Evolutionary conservation across 2,797 vertebrate species (phyloP), one percentile per base, ranked within the genome.

Genomic region (Macropodus opercularis): DNA sequence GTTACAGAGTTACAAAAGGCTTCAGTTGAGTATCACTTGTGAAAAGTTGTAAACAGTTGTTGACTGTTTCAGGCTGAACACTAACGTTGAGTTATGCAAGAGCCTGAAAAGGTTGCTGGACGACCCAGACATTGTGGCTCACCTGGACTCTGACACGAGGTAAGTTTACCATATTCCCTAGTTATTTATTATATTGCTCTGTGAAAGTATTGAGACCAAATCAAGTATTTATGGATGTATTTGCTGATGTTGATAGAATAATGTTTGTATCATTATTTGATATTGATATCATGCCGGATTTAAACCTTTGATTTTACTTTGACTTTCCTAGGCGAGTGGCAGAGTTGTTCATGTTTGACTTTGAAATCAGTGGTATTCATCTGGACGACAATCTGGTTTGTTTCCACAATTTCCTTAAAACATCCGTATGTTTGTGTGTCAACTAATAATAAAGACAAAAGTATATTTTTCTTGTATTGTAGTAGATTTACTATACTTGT

Each of bases 341-440:
- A 6, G 97, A 99, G 83, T 90, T 99, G 70, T 98, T 99, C 86
- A 93, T 99, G 95, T 98, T 98, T 69, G 98, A 99, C 92, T 99
- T 99, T 91, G 97, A 99, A 85, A 99, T 99, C 84, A 99, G 98
- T 85, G 98, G 98, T 80, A 99, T 99, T 86, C 97, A 98, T 88
- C 90, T 99, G 82, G 93, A 96, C 88, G 90, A 95, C 77, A 94
- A 96, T 85, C 94, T 95, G 94, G 97, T 49, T 6, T 0, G 15
- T 26, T 36, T 46, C 48, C 11, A 10, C 7, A 24, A 2, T 19
- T 9, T 1, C 11, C 18, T 14, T 19, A 12, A 46, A 27, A 21
- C 1, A 44, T 3, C 4, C 6, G 0, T 8, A 27, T 53, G 14
- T 26, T 1, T 2, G 19, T 3, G 36, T 21, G 26, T 53, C 0